Evolutionary conservation across 1,140 invertebrate species (phyloP).

Genomic region (Cydia fagiglandana): DNA sequence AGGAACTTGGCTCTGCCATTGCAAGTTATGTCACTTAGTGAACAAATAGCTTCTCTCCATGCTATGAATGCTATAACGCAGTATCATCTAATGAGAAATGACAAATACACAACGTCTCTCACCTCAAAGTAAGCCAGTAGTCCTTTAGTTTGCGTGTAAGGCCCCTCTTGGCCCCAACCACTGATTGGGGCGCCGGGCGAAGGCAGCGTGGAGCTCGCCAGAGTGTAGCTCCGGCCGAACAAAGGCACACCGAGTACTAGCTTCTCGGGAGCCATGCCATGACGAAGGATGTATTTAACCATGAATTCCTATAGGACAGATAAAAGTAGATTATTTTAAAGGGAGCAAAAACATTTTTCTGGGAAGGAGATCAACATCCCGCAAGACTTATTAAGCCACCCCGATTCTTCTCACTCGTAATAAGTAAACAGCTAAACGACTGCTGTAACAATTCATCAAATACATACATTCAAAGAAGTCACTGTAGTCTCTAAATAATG

Average conservation of each 20-base stretch:
- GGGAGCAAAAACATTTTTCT: too few relatives aligned
- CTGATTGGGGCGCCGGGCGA: slow-evolving; percentile 77
- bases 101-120: slow-evolving; percentile 31
- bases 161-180: slow-evolving; percentile 80
- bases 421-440: too few relatives aligned
- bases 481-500: too few relatives aligned
- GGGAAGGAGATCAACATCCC: too few relatives aligned
- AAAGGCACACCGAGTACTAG: slow-evolving; percentile 83
- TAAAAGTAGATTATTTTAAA: slow-evolving; percentile 14
- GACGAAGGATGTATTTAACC: slow-evolving; percentile 71
- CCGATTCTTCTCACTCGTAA: too few relatives aligned
- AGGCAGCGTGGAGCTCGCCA: slow-evolving; percentile 72
- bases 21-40: too few relatives aligned
- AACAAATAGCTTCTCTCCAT: too few relatives aligned
- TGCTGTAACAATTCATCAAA: too few relatives aligned
- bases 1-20: too few relatives aligned
- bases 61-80: neutral
- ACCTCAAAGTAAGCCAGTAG: slow-evolving; percentile 84
- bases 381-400: too few relatives aligned
- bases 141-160: slow-evolving; percentile 84
- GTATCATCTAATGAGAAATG: neutral
- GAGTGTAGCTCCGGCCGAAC: slow-evolving; percentile 84
- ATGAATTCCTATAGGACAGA: slow-evolving; percentile 68
- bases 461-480: too few relatives aligned
- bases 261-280: slow-evolving; percentile 79